Conservation (phyloP, 2,888 invertebrate genomes). For the Hylaea fasciaria region DNA sequence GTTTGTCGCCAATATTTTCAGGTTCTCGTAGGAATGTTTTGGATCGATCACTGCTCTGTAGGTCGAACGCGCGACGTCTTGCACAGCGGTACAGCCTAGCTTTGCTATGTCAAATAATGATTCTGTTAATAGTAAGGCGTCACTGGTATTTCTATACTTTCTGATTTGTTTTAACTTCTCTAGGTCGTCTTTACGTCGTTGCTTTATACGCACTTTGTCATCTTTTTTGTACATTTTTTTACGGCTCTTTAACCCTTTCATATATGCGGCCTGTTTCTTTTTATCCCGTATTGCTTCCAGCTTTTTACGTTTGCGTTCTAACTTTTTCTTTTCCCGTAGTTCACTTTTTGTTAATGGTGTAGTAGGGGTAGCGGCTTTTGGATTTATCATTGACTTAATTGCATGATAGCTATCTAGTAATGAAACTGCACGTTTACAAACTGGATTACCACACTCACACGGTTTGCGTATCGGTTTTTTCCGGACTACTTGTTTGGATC, state of each 20-base stretch:
- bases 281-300: neutral
- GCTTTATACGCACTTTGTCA: constrained; percentile 16
- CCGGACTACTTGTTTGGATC: neutral
- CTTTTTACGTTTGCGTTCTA: neutral
- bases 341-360: too few relatives aligned
- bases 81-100: constrained; percentile 27
- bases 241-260: constrained; percentile 7
- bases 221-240: neutral
- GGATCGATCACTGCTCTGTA: constrained; percentile 44
- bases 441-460: constrained; percentile 37
- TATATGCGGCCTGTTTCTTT: neutral
- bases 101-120: constrained; percentile 41
- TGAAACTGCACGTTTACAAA: constrained; percentile 25
- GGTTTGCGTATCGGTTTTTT: constrained; percentile 10
- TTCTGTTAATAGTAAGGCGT: constrained; percentile 42
- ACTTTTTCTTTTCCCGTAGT: neutral
- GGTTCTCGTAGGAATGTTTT: constrained; percentile 33
- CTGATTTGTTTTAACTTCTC: constrained; percentile 36
- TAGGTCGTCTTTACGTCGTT: constrained; percentile 34
- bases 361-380: too few relatives aligned
- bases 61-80: constrained; percentile 33
- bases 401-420: neutral
- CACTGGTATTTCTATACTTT: constrained; percentile 37
- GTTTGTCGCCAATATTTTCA: constrained; percentile 38
- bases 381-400: neutral